These are phyloP conservation scores for Aplysina aerophoba DNA, from an alignment of 37 sponge, comb jelly and placozoan genomes.

Conservation along the genomic window DNA sequence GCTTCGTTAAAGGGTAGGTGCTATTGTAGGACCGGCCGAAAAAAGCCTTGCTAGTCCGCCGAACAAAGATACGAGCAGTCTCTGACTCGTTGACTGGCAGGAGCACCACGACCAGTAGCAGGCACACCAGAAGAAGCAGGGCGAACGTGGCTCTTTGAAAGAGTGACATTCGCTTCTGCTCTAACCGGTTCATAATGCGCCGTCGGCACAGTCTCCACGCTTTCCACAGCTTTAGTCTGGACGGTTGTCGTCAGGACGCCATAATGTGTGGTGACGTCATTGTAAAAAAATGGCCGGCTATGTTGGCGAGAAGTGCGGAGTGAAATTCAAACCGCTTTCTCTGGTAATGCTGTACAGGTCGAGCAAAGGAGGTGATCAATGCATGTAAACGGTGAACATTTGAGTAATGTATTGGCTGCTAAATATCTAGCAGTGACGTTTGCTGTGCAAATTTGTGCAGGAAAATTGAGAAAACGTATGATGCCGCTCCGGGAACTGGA, in stretches of 20 bases:
- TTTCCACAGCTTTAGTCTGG: too few species aligned
- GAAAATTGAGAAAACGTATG: not conserved
- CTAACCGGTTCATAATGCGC: not conserved
- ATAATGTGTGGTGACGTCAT: not conserved
- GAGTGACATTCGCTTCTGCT: conserved; percentile 4
- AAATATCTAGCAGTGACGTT: not conserved
- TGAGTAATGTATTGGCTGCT: not conserved
- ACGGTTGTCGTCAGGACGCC: not conserved
- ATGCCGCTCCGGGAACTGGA: conserved; percentile 1
- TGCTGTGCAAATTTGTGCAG: not conserved
- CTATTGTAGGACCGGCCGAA: conserved; percentile 39
- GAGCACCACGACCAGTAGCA: conserved; percentile 55
- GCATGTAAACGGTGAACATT: not conserved
- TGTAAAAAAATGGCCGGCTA: not conserved
- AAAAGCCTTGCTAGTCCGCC: not conserved
- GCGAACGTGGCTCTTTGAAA: not conserved
- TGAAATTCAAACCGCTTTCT: conserved; percentile 25
- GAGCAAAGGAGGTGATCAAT: not conserved
- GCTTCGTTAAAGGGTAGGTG: conserved; percentile 70
- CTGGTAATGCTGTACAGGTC: not conserved
- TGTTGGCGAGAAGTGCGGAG: conserved; percentile 14
- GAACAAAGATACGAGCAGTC: not conserved
- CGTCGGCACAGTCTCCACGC: not conserved
- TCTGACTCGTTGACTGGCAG: conserved; percentile 42
- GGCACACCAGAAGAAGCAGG: conserved; percentile 49